Conservation (phyloP, 2,797 vertebrate genomes). For the Poecilia velifera region DNA sequence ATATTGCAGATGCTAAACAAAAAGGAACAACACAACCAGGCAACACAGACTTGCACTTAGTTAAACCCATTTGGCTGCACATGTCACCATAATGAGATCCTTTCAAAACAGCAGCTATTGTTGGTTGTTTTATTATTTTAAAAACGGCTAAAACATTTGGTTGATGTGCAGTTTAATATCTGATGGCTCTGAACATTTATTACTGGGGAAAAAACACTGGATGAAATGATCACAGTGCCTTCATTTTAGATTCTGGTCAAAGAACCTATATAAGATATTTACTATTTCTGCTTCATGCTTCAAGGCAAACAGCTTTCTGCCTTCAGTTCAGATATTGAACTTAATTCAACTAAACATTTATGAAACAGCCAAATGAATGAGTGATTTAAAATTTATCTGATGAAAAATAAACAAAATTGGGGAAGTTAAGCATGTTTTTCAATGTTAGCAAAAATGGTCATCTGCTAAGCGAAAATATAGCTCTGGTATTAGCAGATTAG, state of each 20-base stretch:
- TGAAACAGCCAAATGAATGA: background rate
- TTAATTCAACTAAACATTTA: background rate
- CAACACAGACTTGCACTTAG: constrained; percentile 14
- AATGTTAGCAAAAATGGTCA: too few species aligned
- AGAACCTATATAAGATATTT: background rate
- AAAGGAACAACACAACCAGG: background rate
- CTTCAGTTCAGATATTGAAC: too few species aligned
- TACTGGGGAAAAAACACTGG: background rate
- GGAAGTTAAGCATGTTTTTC: background rate
- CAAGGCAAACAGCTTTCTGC: background rate
- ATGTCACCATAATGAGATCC: background rate
- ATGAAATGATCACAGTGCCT: background rate
- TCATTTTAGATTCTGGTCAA: background rate
- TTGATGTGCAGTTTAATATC: background rate
- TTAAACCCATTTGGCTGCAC: background rate
- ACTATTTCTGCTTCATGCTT: background rate
- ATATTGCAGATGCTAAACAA: background rate
- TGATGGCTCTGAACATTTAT: background rate
- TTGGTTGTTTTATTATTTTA: background rate
- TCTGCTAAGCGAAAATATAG: too few species aligned
- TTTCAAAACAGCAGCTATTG: background rate
- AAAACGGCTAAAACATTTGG: background rate
- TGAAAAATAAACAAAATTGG: background rate
- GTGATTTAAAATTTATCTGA: background rate
- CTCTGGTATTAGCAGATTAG: too few species aligned